Conservation (phyloP, 1,140 invertebrate species). For the Aleiodes sp. region DNA sequence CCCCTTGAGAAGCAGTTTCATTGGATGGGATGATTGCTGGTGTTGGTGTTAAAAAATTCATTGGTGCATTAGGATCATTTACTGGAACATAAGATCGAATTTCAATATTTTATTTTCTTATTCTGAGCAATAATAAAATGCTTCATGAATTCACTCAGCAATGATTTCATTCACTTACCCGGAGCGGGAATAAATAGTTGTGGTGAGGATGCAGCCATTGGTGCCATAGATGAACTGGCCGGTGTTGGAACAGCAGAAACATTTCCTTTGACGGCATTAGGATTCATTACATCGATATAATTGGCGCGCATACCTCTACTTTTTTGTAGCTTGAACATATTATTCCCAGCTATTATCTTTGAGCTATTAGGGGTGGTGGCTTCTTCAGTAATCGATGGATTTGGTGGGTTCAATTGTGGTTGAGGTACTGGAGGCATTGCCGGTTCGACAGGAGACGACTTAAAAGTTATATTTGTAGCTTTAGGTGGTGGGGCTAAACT, state of each 20-base stretch:
- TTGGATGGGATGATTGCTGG: conserved; percentile 40
- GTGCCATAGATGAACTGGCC: conserved; percentile 60
- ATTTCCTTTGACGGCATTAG: conserved; percentile 66
- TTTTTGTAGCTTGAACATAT: conserved; percentile 82
- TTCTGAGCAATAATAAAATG: not conserved
- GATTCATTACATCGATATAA: conserved; percentile 89
- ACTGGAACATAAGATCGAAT: conserved; percentile 55
- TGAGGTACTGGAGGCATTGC: conserved; percentile 35
- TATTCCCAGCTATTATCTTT: conserved; percentile 67
- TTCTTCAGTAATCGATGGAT: conserved; percentile 46
- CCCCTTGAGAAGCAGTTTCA: conserved; percentile 58
- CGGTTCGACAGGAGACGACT: conserved; percentile 32
- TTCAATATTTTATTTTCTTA: not conserved
- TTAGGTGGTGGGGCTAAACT: conserved; percentile 81
- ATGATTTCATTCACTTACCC: conserved; percentile 48
- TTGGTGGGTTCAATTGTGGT: conserved; percentile 40
- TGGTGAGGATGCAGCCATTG: conserved; percentile 59
- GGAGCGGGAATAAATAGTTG: conserved; percentile 69
- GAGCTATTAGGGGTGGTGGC: conserved; percentile 45
- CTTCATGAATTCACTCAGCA: not conserved
- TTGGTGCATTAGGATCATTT: conserved; percentile 67
- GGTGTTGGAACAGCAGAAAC: conserved; percentile 64
- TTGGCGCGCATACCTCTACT: conserved; percentile 73
- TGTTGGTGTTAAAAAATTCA: conserved; percentile 68
- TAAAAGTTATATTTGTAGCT: conserved; percentile 69